phyloP scores from a whole-genome alignment of 2,888 invertebrate genomes.

The Ischnus inquisitorius region DNA sequence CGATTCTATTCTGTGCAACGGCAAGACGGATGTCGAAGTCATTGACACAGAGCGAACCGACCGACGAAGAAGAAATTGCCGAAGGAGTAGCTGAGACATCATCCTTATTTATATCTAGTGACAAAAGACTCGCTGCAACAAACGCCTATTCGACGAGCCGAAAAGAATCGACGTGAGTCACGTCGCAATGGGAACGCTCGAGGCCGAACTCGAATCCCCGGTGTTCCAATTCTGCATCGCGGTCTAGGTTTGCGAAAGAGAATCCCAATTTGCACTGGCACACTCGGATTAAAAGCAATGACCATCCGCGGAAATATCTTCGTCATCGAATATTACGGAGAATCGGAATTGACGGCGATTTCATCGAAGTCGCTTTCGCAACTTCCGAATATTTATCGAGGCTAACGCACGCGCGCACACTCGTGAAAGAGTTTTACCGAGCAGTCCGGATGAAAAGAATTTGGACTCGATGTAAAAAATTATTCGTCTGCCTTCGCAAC shows the following conservation, averaged over 20 bases:
- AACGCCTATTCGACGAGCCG: conserved; percentile 62
- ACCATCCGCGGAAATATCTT: conserved; percentile 21
- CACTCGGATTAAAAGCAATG: conserved; percentile 22
- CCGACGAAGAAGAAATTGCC: background rate
- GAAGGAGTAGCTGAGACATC: background rate
- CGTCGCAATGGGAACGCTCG: conserved; percentile 50
- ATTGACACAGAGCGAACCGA: background rate
- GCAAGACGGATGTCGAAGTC: background rate
- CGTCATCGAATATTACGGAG: conserved; percentile 38
- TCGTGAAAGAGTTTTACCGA: background rate
- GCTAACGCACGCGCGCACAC: background rate
- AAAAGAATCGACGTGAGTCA: conserved; percentile 59
- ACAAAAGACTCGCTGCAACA: conserved; percentile 8
- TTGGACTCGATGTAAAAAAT: background rate
- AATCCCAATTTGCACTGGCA: background rate
- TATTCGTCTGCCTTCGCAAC: background rate
- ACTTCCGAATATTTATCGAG: conserved; percentile 16
- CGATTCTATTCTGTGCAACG: too few relatives aligned
- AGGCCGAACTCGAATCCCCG: conserved; percentile 44
- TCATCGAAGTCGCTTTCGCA: conserved; percentile 26
- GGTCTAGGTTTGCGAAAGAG: conserved; percentile 22
- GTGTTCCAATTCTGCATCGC: conserved; percentile 26
- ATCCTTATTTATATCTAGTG: background rate
- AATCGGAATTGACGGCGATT: conserved; percentile 20
- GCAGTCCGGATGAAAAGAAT: background rate